A percentile compares a stretch with the other conserved stretches of the same genome.
Conservation (phyloP, 2,797 vertebrate genomes). For the Premnoplex brunnescens region DNA sequence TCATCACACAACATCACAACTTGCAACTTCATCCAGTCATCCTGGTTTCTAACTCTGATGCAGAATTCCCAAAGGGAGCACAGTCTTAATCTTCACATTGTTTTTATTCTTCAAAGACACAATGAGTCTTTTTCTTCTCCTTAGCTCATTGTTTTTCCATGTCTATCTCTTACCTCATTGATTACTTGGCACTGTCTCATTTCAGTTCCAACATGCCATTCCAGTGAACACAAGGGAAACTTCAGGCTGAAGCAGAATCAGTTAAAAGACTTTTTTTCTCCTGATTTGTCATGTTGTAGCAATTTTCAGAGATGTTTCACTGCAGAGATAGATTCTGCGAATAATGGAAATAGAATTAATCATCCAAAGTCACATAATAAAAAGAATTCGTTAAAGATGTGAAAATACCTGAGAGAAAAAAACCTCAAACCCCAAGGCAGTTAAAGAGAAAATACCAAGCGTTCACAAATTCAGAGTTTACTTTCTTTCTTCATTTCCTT, state of each 20-base stretch:
- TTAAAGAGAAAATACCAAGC: not conserved
- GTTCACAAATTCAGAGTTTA: not conserved
- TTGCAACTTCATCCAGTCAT: not conserved
- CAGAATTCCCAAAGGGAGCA: not conserved
- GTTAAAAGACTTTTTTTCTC: not conserved
- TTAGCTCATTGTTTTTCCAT: fast-evolving
- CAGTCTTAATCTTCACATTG: not conserved
- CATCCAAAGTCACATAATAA: not conserved
- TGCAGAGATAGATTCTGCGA: not conserved
- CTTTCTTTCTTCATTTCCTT: not conserved
- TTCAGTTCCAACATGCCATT: not conserved
- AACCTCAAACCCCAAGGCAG: not conserved
- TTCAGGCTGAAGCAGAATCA: not conserved
- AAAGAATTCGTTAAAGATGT: not conserved
- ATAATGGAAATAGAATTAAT: not conserved
- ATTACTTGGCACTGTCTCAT: not conserved
- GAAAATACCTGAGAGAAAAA: not conserved
- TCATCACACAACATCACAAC: not conserved
- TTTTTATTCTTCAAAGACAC: not conserved
- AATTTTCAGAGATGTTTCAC: not conserved
- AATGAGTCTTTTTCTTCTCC: not conserved
- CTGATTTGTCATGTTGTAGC: not conserved
- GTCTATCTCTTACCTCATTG: not conserved
- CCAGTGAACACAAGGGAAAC: not conserved
- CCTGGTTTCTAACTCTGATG: fast-evolving